phyloP scores from a whole-genome alignment of 2,113 vertebrate species.

The Rutilus rutilus region DNA sequence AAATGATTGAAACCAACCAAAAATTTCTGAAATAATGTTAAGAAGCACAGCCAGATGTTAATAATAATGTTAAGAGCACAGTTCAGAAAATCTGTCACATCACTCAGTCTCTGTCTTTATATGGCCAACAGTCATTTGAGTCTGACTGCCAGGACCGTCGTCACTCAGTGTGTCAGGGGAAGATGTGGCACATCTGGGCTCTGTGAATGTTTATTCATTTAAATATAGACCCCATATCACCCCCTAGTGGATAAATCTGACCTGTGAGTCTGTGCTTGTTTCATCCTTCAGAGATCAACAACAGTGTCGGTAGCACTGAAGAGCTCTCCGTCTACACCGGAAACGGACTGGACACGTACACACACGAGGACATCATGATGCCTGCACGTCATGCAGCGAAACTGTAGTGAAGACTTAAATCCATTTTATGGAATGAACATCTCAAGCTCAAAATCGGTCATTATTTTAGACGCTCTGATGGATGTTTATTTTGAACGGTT shows the following conservation, averaged over 20 bases:
- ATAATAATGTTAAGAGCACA: too few species aligned
- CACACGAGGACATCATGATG: constrained; percentile 68
- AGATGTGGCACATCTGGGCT: neutral
- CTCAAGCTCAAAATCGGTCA: neutral
- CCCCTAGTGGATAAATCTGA: neutral
- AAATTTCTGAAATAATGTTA: neutral
- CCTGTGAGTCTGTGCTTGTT: neutral
- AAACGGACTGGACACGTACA: constrained; percentile 78
- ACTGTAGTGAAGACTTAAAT: neutral
- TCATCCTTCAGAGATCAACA: constrained; percentile 84
- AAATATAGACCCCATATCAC: neutral
- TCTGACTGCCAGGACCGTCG: neutral
- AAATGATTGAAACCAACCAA: neutral
- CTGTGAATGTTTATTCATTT: neutral
- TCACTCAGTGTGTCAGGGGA: neutral
- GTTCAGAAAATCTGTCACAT: neutral
- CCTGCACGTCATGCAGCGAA: constrained; percentile 42
- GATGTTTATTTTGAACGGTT: neutral
- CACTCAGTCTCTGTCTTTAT: neutral
- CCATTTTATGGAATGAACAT: neutral
- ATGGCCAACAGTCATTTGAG: neutral
- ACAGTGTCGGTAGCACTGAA: constrained; percentile 81
- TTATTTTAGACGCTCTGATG: neutral
- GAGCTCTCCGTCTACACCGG: constrained; percentile 86
- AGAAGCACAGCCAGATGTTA: neutral